phyloP scores from a whole-genome alignment of 37 sponge, comb jelly and placozoan species.

The Geodia barretti region DNA sequence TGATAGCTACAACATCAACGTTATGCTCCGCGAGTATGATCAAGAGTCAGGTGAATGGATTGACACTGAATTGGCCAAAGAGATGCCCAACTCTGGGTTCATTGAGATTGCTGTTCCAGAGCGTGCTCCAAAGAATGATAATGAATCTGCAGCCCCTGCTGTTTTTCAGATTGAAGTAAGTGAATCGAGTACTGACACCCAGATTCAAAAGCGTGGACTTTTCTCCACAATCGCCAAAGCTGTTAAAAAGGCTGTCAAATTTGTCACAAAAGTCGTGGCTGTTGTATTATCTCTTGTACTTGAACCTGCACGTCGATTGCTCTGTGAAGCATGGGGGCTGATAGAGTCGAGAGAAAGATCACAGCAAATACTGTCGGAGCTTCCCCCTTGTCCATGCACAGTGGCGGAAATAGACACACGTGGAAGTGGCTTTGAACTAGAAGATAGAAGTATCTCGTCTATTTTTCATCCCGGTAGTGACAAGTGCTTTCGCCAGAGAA shows the following conservation, averaged over 20 bases:
- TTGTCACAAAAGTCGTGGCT: background rate
- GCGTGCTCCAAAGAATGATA: background rate
- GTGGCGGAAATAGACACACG: too few relatives aligned
- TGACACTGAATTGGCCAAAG: background rate
- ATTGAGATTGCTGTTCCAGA: slow-evolving; percentile 6
- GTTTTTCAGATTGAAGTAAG: slow-evolving; percentile 9
- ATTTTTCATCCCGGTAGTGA: slow-evolving; percentile 25
- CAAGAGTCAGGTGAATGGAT: background rate
- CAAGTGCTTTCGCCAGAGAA: slow-evolving; percentile 32
- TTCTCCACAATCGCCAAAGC: slow-evolving; percentile 3
- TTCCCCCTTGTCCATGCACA: slow-evolving; percentile 39
- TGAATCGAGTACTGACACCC: background rate
- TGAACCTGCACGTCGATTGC: background rate
- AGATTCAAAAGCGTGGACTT: background rate
- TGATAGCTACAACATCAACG: slow-evolving; percentile 27
- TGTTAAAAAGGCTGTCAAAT: background rate
- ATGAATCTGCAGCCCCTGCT: slow-evolving; percentile 8
- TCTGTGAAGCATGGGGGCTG: slow-evolving; percentile 6
- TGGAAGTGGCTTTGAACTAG: too few relatives aligned
- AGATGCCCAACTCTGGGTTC: slow-evolving; percentile 13
- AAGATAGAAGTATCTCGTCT: too few relatives aligned
- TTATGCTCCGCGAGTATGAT: background rate
- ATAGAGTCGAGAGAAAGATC: background rate
- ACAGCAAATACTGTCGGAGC: slow-evolving; percentile 3
- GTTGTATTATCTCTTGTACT: background rate